Percentiles rank a stretch among this genome's conserved stretches.
These are phyloP conservation scores for Metaphire vulgaris DNA, from an alignment of 1,140 invertebrate species.

Conservation along the genomic window DNA sequence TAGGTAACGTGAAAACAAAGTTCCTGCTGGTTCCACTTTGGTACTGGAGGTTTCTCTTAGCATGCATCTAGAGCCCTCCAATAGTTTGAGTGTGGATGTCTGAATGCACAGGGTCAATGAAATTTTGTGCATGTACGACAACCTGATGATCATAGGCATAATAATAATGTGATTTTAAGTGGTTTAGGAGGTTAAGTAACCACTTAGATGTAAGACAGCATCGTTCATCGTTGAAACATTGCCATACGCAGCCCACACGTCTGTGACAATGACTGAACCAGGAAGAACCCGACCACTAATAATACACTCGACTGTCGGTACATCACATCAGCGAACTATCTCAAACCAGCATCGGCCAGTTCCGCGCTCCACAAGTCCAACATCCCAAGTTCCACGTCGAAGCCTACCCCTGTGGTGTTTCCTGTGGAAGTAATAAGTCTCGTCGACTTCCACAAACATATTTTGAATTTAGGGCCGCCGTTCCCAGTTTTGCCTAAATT, in stretches of 20 bases:
- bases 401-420: background rate
- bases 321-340: background rate
- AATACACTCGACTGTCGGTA: background rate
- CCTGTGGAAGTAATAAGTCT: background rate
- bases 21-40: slow-evolving; percentile 1
- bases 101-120: background rate
- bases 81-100: background rate
- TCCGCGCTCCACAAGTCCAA: slow-evolving; percentile 8
- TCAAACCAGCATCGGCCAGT: background rate
- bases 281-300: background rate
- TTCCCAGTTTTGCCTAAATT: no score
- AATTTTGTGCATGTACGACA: background rate
- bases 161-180: no score
- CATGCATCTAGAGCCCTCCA: background rate
- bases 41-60: background rate
- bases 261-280: slow-evolving; percentile 3
- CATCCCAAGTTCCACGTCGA: background rate
- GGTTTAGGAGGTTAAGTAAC: no score
- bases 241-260: background rate
- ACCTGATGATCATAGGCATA: slow-evolving; percentile 2
- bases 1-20: background rate
- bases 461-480: no score
- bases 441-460: slow-evolving; percentile 25
- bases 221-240: background rate
- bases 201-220: no score